phyloP scores from a whole-genome alignment of 2,888 invertebrate genomes.

The Formica aserva region DNA sequence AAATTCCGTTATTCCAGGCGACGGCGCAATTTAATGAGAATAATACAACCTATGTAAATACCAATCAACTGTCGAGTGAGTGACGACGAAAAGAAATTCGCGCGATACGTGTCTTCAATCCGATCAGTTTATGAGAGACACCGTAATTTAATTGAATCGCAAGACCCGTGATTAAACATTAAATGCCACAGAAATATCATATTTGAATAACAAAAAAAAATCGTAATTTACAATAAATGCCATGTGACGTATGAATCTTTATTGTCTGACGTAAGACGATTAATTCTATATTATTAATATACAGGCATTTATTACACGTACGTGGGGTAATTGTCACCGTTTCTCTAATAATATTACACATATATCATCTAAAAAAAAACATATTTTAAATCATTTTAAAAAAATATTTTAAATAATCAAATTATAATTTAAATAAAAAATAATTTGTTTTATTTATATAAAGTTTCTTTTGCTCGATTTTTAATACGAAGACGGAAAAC shows the following conservation, averaged over 20 bases:
- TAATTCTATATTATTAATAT: neutral
- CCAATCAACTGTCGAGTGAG: neutral
- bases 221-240: slow-evolving; percentile 44
- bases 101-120: slow-evolving; percentile 13
- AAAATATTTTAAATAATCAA: neutral
- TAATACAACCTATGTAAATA: slow-evolving; percentile 28
- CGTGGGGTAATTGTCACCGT: neutral
- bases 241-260: slow-evolving; percentile 19
- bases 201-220: slow-evolving; percentile 35
- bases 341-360: neutral
- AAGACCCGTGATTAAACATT: slow-evolving; percentile 28
- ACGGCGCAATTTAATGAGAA: slow-evolving; percentile 5
- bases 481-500: neutral
- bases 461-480: neutral
- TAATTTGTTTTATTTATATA: neutral
- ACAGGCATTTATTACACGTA: neutral
- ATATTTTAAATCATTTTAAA: neutral
- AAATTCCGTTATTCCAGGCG: neutral
- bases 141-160: slow-evolving; percentile 31
- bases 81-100: slow-evolving; percentile 12
- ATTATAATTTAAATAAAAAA: neutral
- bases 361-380: neutral
- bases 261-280: neutral
- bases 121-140: slow-evolving; percentile 28
- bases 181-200: slow-evolving; percentile 46